phyloP scores from a whole-genome alignment of 1,140 invertebrate genomes.

The Drosophila ambigua region DNA sequence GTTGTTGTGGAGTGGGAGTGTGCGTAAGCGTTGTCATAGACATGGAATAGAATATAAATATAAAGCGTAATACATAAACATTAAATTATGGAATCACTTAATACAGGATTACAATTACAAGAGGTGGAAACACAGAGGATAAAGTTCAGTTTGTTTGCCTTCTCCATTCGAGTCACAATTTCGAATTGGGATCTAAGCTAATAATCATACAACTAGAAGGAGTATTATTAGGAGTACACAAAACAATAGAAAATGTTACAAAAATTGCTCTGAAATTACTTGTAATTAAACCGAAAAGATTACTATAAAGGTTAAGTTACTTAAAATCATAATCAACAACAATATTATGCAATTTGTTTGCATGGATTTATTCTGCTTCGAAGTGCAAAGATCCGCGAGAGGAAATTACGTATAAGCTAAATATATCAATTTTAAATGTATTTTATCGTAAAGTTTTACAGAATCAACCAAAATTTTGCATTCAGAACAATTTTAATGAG shows the following conservation, averaged over 20 bases:
- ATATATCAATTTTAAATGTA: slow-evolving; percentile 28
- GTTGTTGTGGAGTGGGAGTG: slow-evolving; percentile 72
- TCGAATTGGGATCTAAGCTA: neutral
- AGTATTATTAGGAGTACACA: slow-evolving; percentile 9
- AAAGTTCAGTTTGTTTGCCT: neutral
- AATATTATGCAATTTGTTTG: slow-evolving; percentile 33
- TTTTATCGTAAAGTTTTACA: slow-evolving; percentile 28
- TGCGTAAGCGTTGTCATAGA: slow-evolving; percentile 78
- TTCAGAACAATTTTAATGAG: slow-evolving; percentile 83
- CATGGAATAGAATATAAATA: slow-evolving; percentile 82
- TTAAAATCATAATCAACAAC: slow-evolving; percentile 69
- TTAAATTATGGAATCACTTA: slow-evolving; percentile 45
- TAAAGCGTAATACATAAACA: slow-evolving; percentile 79
- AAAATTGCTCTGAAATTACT: slow-evolving; percentile 75
- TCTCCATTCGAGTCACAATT: neutral
- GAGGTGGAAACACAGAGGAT: slow-evolving; percentile 1
- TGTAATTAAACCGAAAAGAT: slow-evolving; percentile 49
- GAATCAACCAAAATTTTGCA: slow-evolving; percentile 66
- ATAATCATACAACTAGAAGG: neutral
- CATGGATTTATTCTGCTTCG: slow-evolving; percentile 1
- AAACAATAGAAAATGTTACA: slow-evolving; percentile 37
- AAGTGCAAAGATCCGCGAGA: neutral
- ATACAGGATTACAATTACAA: slow-evolving; percentile 17
- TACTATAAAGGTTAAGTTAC: slow-evolving; percentile 31
- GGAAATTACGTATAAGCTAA: slow-evolving; percentile 18